These are phyloP conservation scores for Pandion haliaetus DNA, from an alignment of 2,113 vertebrate genomes.

Conservation along the genomic window DNA sequence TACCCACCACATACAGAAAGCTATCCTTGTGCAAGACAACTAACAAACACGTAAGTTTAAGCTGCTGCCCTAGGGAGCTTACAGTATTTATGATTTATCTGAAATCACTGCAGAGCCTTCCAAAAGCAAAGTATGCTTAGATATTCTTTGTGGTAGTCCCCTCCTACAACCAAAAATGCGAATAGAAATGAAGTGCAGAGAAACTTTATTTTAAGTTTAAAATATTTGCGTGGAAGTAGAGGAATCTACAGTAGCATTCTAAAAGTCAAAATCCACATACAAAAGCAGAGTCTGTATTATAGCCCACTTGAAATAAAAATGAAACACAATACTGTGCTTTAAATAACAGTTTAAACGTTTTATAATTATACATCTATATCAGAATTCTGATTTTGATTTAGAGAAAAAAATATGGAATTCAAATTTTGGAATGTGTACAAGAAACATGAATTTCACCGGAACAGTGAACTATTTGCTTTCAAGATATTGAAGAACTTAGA, in stretches of 20 bases:
- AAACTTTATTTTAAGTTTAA: not conserved
- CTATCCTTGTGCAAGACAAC: not conserved
- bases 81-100: not conserved
- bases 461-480: not conserved
- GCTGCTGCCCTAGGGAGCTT: not conserved
- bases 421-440: not conserved
- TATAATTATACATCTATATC: not conserved
- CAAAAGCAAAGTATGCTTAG: not conserved
- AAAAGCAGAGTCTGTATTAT: not conserved
- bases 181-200: not conserved
- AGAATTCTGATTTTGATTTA: not conserved
- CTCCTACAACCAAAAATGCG: not conserved
- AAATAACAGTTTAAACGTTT: not conserved
- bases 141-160: not conserved
- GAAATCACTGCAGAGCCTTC: not conserved
- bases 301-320: not conserved
- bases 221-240: not conserved
- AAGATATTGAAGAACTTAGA: not conserved
- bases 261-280: not conserved
- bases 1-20: not conserved
- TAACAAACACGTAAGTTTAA: not conserved
- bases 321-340: not conserved
- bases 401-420: not conserved
- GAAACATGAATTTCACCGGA: not conserved
- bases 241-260: not conserved